phyloP scores from a whole-genome alignment of 2,888 invertebrate genomes.

The Shargacucullia verbasci region DNA sequence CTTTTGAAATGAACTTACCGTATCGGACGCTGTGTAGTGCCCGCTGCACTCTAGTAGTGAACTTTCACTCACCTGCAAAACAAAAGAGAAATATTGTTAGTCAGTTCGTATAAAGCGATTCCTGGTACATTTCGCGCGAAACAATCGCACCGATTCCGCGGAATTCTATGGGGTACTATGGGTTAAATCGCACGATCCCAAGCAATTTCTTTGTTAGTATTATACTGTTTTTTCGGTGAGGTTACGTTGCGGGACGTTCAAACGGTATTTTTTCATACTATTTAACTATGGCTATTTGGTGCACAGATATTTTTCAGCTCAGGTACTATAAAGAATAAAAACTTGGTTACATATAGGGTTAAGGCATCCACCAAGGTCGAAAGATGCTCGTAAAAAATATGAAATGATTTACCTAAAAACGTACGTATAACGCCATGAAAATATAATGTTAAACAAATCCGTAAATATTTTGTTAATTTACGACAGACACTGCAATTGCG shows the following conservation, averaged over 20 bases:
- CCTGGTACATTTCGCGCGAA: constrained; percentile 31
- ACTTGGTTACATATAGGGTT: too few species aligned
- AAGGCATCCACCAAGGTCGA: too few species aligned
- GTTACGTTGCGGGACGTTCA: constrained; percentile 5
- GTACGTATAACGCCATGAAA: too few species aligned
- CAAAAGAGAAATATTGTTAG: constrained; percentile 62
- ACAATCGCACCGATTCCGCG: constrained; percentile 39
- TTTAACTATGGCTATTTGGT: not conserved
- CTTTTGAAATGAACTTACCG: constrained; percentile 81
- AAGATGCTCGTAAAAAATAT: too few species aligned
- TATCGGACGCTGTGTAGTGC: constrained; percentile 88
- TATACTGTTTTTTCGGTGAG: constrained; percentile 22
- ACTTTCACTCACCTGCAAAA: constrained; percentile 87
- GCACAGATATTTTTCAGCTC: too few species aligned
- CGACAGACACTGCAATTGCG: constrained; percentile 32
- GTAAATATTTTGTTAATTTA: constrained; percentile 43
- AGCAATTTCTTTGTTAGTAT: constrained; percentile 18
- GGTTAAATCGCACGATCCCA: constrained; percentile 39
- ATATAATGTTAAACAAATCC: not conserved
- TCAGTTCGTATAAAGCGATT: constrained; percentile 34
- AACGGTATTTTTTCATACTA: constrained; percentile 9
- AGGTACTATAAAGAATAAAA: too few species aligned
- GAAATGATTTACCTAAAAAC: too few species aligned
- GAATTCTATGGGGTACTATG: constrained; percentile 35
- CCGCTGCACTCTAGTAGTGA: constrained; percentile 89